These are phyloP conservation scores for Sinocyclocheilus anophthalmus DNA, from an alignment of 2,113 vertebrate species.

Conservation along the genomic window DNA sequence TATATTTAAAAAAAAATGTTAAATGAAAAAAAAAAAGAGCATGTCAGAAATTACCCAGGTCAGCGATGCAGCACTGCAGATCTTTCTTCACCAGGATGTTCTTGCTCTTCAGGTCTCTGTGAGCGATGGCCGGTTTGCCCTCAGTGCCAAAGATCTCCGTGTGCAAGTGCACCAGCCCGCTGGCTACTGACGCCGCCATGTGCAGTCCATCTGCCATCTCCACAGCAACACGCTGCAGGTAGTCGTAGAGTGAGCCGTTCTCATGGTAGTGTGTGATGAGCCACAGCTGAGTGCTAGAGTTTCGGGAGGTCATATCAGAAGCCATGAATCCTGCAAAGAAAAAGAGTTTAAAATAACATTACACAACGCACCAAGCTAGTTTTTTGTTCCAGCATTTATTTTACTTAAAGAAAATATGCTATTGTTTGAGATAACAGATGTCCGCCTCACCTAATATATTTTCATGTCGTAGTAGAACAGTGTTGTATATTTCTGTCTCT, in stretches of 20 bases:
- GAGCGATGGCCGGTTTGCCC: slow-evolving; percentile 81
- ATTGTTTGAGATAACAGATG: not conserved
- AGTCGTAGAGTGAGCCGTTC: slow-evolving; percentile 82
- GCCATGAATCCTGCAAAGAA: slow-evolving; percentile 78
- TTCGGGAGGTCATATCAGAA: slow-evolving; percentile 82
- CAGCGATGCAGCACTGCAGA: slow-evolving; percentile 82
- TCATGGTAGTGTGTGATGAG: slow-evolving; percentile 84
- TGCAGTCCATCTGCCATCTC: slow-evolving; percentile 77
- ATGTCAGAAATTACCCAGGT: slow-evolving; percentile 69
- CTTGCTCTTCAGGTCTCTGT: slow-evolving; percentile 82
- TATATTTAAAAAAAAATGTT: too few species aligned
- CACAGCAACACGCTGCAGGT: slow-evolving; percentile 78
- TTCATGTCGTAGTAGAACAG: slow-evolving; percentile 79
- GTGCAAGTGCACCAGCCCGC: slow-evolving; percentile 81
- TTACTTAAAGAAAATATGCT: not conserved
- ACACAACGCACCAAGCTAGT: too few species aligned
- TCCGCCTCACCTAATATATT: slow-evolving; percentile 77
- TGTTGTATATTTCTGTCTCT: slow-evolving; percentile 84
- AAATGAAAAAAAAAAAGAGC: too few species aligned
- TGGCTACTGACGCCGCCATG: slow-evolving; percentile 77
- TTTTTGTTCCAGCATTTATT: not conserved
- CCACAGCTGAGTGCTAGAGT: slow-evolving; percentile 85
- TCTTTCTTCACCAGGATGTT: slow-evolving; percentile 83
- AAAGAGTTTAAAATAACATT: not conserved
- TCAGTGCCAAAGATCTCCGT: slow-evolving; percentile 81